Conservation (phyloP, 2,888 invertebrate genomes). For the Brenthis ino region DNA sequence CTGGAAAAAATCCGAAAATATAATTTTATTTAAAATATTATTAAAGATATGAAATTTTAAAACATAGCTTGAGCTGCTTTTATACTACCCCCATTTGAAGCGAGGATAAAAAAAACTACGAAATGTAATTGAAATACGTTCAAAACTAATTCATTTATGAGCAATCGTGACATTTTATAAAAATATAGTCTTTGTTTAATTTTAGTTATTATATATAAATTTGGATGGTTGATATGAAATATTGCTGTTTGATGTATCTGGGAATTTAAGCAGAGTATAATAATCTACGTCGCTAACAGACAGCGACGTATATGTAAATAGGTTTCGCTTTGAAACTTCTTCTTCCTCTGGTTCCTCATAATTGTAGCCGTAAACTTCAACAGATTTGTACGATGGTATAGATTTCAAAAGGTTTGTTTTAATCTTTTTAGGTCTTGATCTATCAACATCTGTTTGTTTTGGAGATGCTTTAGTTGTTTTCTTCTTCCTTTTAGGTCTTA, state of each 20-base stretch:
- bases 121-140: too few species aligned
- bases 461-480: slow-evolving; percentile 24
- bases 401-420: neutral
- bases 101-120: too few species aligned
- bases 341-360: slow-evolving; percentile 41
- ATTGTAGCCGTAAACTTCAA: slow-evolving; percentile 53
- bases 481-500: slow-evolving; percentile 39
- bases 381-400: slow-evolving; percentile 47
- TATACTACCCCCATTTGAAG: too few species aligned
- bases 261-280: slow-evolving; percentile 8
- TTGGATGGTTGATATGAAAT: neutral
- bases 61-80: too few species aligned
- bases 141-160: too few species aligned
- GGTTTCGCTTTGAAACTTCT: slow-evolving; percentile 26
- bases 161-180: too few species aligned
- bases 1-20: too few species aligned
- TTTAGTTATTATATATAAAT: too few species aligned
- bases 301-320: slow-evolving; percentile 39
- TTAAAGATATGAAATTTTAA: too few species aligned
- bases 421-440: neutral
- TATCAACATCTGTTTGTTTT: slow-evolving; percentile 4
- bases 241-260: neutral
- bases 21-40: too few species aligned
- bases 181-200: too few species aligned
- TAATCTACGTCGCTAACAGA: slow-evolving; percentile 24